phyloP scores from a whole-genome alignment of 2,797 vertebrate genomes.

The Gallinago nigripennis region DNA sequence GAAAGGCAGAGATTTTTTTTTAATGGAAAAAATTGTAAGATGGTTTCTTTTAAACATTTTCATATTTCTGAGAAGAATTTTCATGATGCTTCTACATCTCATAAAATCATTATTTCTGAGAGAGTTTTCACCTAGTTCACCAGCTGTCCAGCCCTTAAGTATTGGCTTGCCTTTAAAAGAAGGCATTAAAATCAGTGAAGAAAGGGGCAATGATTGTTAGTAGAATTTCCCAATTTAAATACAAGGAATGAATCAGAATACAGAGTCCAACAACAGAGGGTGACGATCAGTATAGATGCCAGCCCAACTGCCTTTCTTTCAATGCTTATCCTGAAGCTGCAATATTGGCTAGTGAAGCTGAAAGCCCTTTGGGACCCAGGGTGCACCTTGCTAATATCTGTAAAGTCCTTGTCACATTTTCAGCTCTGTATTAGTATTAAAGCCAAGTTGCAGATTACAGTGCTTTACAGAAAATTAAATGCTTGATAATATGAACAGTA shows the following conservation, averaged over 20 bases:
- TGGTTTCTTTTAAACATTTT: background rate
- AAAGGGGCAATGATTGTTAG: background rate
- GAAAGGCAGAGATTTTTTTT: background rate
- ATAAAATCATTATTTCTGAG: slow-evolving; percentile 1
- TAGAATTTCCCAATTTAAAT: background rate
- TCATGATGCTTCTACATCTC: background rate
- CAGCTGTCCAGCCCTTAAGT: background rate
- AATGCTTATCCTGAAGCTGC: background rate
- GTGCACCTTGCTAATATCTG: background rate
- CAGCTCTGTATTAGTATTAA: background rate
- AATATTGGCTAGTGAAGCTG: background rate
- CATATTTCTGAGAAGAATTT: background rate
- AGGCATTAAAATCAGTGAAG: background rate
- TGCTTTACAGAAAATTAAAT: background rate
- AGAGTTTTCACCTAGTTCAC: background rate
- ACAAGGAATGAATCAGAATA: background rate
- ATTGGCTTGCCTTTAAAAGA: background rate
- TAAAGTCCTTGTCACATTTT: slow-evolving; percentile 14
- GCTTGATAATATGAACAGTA: background rate
- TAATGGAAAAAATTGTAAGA: background rate
- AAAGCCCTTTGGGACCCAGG: background rate
- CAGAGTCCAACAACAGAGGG: background rate
- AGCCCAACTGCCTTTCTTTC: background rate
- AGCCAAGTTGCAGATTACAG: background rate
- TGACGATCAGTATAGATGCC: background rate